phyloP scores from a whole-genome alignment of 2,888 invertebrate species.

The Atrina japonica region DNA sequence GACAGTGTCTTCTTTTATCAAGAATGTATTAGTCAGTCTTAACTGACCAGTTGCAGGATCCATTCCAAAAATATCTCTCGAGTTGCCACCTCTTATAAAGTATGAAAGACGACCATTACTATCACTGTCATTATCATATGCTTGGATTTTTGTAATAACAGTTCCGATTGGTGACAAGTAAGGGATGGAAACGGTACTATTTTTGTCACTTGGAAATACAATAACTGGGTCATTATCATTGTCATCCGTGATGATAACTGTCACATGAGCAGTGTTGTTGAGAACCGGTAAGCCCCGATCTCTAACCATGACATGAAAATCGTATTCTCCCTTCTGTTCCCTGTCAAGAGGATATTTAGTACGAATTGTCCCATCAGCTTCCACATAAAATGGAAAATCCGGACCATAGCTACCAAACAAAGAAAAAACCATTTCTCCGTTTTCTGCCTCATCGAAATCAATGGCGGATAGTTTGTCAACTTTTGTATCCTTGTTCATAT shows the following conservation, averaged over 20 bases:
- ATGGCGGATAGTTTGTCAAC: slow-evolving; percentile 94
- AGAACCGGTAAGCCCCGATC: slow-evolving; percentile 86
- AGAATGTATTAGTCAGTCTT: slow-evolving; percentile 52
- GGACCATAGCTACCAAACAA: slow-evolving; percentile 72
- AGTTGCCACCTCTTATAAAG: slow-evolving; percentile 91
- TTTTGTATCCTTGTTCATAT: slow-evolving; percentile 92
- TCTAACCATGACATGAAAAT: slow-evolving; percentile 90
- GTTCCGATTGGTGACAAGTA: slow-evolving; percentile 63
- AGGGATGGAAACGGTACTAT: slow-evolving; percentile 64
- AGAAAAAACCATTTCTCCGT: slow-evolving; percentile 88
- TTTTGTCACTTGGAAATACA: slow-evolving; percentile 65
- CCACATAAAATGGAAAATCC: slow-evolving; percentile 72
- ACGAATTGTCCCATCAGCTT: slow-evolving; percentile 87
- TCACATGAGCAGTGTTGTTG: slow-evolving; percentile 92
- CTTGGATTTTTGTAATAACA: slow-evolving; percentile 85
- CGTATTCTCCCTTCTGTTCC: slow-evolving; percentile 92
- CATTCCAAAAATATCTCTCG: slow-evolving; percentile 53
- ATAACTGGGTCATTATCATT: slow-evolving; percentile 93
- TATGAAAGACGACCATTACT: slow-evolving; percentile 95
- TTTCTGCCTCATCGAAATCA: slow-evolving; percentile 94
- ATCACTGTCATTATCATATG: slow-evolving; percentile 94
- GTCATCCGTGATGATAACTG: slow-evolving; percentile 96
- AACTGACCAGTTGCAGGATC: slow-evolving; percentile 52
- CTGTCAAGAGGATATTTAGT: slow-evolving; percentile 92
- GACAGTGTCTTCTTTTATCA: slow-evolving; percentile 49